phyloP scores from a whole-genome alignment of 2,113 vertebrate species.

The pig (Sus scrofa) region DNA sequence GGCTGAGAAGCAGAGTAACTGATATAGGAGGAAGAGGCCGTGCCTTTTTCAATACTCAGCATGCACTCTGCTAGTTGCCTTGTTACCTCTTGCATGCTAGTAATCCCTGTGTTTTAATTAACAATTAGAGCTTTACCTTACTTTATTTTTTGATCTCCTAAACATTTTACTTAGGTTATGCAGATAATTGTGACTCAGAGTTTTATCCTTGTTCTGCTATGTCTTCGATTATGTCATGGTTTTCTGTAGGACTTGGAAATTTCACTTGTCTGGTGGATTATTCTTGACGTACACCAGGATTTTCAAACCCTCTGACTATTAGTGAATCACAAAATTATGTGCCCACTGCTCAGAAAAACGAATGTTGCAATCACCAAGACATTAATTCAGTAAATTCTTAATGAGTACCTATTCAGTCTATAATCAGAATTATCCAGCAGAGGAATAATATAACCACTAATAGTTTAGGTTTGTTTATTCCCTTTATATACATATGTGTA shows the following conservation, averaged over 20 bases:
- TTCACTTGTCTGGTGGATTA: neutral
- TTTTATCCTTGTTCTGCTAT: neutral
- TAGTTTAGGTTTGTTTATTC: slow-evolving; percentile 15
- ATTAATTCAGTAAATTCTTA: slow-evolving; percentile 36
- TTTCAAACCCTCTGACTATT: neutral
- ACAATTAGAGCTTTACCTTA: slow-evolving; percentile 8
- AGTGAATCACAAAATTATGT: neutral
- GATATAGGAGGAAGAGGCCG: neutral
- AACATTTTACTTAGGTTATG: slow-evolving; percentile 17
- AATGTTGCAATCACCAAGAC: neutral
- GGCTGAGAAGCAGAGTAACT: slow-evolving; percentile 52
- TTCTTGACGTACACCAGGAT: neutral
- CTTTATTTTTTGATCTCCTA: slow-evolving; percentile 28
- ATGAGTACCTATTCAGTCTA: neutral
- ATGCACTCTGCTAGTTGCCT: slow-evolving; percentile 50
- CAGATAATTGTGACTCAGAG: slow-evolving; percentile 20
- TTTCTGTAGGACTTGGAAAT: slow-evolving; percentile 46
- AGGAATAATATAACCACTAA: neutral
- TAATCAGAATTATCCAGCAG: neutral
- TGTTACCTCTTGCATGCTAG: slow-evolving; percentile 42
- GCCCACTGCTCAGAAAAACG: neutral
- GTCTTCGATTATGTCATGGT: neutral
- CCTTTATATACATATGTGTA: neutral
- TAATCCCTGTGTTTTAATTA: slow-evolving; percentile 56
- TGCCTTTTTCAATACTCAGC: neutral